A percentile compares a stretch with the other conserved stretches of the same genome.
Evolutionary conservation across 2,797 vertebrate species (phyloP).

Genomic region (Fratercula arctica): DNA sequence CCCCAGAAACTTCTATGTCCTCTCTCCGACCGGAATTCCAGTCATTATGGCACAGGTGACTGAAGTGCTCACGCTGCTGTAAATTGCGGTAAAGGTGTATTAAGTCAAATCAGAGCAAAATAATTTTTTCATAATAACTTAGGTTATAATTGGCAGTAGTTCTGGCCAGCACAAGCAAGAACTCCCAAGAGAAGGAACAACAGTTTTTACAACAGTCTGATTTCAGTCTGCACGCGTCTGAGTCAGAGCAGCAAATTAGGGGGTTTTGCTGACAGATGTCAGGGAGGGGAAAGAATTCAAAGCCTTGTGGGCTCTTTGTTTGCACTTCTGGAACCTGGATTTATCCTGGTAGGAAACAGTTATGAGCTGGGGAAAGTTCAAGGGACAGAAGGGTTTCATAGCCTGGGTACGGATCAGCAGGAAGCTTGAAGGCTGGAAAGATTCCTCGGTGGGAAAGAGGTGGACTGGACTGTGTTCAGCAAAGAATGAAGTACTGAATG

Average conservation of each 20-base stretch:
- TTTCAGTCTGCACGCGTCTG: not conserved
- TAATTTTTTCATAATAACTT: not conserved
- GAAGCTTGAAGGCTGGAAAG: not conserved
- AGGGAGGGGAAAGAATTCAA: not conserved
- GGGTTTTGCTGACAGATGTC: not conserved
- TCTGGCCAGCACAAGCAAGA: not conserved
- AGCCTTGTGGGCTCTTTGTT: conserved; percentile 5
- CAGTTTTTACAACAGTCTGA: conserved; percentile 1
- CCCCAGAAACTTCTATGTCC: not conserved
- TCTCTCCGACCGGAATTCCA: not conserved
- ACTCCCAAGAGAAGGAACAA: not conserved
- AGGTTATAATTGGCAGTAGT: not conserved
- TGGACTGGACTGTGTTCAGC: not conserved
- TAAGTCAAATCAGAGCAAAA: not conserved
- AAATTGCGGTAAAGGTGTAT: not conserved
- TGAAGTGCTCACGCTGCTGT: not conserved
- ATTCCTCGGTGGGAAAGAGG: not conserved
- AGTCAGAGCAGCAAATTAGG: not conserved
- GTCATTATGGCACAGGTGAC: not conserved
- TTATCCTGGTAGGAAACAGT: conserved; percentile 31
- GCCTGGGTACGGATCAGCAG: not conserved
- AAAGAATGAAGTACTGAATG: not conserved
- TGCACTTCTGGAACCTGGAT: conserved; percentile 30
- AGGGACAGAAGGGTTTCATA: conserved; percentile 26
- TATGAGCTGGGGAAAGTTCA: conserved; percentile 2